These are phyloP conservation scores for Eristalinus sepulchralis DNA, from an alignment of 2,888 invertebrate species.

Conservation along the genomic window DNA sequence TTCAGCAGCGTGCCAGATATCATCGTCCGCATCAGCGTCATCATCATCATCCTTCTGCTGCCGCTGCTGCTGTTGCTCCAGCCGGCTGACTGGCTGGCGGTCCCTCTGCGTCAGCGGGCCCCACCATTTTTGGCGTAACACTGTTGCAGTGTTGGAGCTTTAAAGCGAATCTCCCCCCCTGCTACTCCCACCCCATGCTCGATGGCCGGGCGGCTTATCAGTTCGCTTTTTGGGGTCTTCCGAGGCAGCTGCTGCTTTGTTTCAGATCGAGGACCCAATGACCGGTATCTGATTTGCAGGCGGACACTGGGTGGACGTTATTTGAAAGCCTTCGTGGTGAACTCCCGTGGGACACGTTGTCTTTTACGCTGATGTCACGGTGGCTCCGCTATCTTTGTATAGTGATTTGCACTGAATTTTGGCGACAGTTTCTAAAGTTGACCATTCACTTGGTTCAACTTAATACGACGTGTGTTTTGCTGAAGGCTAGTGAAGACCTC, in stretches of 20 bases:
- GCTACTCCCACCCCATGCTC: not conserved
- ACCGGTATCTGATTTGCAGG: not conserved
- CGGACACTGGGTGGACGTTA: not conserved
- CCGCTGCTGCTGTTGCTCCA: not conserved
- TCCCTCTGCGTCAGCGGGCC: not conserved
- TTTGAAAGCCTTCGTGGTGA: not conserved
- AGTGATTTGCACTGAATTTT: not conserved
- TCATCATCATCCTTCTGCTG: slow-evolving; percentile 56
- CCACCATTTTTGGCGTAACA: not conserved
- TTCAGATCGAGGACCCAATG: not conserved
- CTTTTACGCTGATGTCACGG: not conserved
- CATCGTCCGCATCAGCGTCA: slow-evolving; percentile 65
- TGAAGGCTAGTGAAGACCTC: not conserved
- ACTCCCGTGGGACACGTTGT: not conserved
- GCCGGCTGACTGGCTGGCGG: not conserved
- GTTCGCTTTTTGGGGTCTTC: not conserved
- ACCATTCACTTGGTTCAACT: not conserved
- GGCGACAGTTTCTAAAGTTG: not conserved
- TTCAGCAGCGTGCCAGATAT: slow-evolving; percentile 57
- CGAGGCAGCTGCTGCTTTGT: not conserved
- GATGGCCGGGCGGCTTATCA: not conserved
- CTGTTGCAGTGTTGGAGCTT: not conserved
- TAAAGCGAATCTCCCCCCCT: not conserved
- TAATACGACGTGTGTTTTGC: no score
- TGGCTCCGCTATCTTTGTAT: not conserved